Evolutionary conservation across 2,888 invertebrate genomes (phyloP).

Genomic region (Miltochrista miniata): DNA sequence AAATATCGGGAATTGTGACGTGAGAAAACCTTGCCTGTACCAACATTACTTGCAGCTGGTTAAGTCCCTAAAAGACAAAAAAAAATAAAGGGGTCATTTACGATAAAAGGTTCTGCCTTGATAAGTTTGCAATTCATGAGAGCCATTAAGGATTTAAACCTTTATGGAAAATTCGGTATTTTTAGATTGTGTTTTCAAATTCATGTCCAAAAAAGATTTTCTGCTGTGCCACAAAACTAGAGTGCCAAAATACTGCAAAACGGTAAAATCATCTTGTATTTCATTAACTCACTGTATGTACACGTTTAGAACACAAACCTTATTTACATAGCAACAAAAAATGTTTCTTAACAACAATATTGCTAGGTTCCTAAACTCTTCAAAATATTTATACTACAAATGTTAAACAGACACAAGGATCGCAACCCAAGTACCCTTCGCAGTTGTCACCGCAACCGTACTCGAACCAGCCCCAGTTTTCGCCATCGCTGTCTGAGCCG

Average conservation of each 20-base stretch:
- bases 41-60: too few species aligned
- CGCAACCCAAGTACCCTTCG: conserved; percentile 43
- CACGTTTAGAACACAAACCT: conserved; percentile 9
- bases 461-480: conserved; percentile 52
- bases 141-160: too few species aligned
- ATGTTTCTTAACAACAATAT: conserved; percentile 1
- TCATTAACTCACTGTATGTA: conserved; percentile 21
- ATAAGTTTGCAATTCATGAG: too few species aligned
- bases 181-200: too few species aligned
- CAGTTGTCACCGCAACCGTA: conserved; percentile 50
- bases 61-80: too few species aligned
- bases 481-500: conserved; percentile 60
- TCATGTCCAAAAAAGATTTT: too few species aligned
- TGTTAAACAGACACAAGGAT: conserved; percentile 39
- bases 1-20: too few species aligned
- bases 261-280: conserved; percentile 10
- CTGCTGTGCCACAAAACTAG: neutral
- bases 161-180: too few species aligned
- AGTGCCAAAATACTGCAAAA: conserved; percentile 2
- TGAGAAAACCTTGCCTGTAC: too few species aligned
- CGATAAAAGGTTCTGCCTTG: too few species aligned
- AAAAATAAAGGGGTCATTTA: too few species aligned
- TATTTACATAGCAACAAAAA: conserved; percentile 2
- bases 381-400: neutral
- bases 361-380: neutral